A percentile compares a stretch with the other conserved stretches of the same genome.
Conservation (phyloP, 2,888 invertebrate genomes). For the Nemotelus pantherinus region DNA sequence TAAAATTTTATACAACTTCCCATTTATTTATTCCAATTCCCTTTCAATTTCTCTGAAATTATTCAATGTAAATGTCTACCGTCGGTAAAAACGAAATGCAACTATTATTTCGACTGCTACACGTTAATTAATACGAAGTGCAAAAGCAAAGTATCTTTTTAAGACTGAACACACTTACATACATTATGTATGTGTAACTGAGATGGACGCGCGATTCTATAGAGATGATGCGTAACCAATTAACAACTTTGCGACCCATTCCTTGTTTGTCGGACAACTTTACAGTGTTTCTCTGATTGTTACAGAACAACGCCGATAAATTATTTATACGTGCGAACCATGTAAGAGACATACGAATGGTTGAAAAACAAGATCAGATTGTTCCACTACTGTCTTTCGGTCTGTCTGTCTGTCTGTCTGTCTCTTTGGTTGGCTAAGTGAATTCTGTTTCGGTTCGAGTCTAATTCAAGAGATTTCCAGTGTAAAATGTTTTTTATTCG, state of each 20-base stretch:
- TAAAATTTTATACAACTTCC: no score
- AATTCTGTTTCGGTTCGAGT: neutral
- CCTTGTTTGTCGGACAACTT: conserved; percentile 44
- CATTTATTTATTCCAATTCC: no score
- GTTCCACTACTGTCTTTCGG: neutral
- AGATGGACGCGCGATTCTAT: neutral
- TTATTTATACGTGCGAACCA: conserved; percentile 33
- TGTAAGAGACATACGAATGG: conserved; percentile 1
- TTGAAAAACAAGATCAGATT: neutral
- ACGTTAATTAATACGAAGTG: conserved; percentile 40
- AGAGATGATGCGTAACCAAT: conserved; percentile 40
- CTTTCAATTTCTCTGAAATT: no score
- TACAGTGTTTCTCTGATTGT: conserved; percentile 45
- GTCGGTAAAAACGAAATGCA: no score
- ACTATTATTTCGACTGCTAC: conserved; percentile 23
- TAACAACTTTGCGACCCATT: conserved; percentile 43
- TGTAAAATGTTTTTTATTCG: conserved; percentile 13
- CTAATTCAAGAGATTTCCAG: conserved; percentile 9
- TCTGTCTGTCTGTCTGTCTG: neutral
- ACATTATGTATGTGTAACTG: conserved; percentile 9
- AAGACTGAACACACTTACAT: neutral
- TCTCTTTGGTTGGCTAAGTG: neutral
- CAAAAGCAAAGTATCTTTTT: conserved; percentile 26
- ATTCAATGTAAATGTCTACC: no score
- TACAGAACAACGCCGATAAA: conserved; percentile 41